Percentiles rank a stretch among this genome's conserved stretches.
Conservation (phyloP, 2,113 vertebrate species). For the Calyptommatus sinebrachiatus region DNA sequence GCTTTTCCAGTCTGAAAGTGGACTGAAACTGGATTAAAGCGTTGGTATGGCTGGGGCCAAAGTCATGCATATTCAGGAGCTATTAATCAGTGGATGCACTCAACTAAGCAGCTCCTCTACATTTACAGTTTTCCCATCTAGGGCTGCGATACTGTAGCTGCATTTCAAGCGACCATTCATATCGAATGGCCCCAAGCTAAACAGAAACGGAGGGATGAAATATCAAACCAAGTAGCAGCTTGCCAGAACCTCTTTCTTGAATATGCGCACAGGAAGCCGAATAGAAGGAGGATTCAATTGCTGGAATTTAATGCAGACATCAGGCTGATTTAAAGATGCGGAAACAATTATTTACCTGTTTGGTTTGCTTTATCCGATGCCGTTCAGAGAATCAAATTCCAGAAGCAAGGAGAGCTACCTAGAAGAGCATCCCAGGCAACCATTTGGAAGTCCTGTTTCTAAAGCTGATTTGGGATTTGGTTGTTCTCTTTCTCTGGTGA, state of each 20-base stretch:
- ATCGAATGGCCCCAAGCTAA: conserved; percentile 16
- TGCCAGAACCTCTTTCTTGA: background rate
- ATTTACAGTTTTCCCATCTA: background rate
- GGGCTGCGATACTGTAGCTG: background rate
- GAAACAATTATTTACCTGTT: background rate
- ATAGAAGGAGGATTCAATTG: background rate
- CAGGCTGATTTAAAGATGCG: background rate
- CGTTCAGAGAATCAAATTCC: too few relatives aligned
- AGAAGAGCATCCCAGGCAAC: too few relatives aligned
- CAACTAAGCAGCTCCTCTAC: background rate
- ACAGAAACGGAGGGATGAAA: conserved; percentile 18
- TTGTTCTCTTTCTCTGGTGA: too few relatives aligned
- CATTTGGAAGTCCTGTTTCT: too few relatives aligned
- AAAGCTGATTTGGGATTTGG: too few relatives aligned
- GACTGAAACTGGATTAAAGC: too few relatives aligned
- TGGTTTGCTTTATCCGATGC: too few relatives aligned
- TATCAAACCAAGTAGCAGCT: conserved; percentile 10
- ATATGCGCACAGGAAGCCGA: background rate
- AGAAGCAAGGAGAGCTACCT: too few relatives aligned
- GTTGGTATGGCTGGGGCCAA: background rate
- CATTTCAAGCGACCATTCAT: conserved; percentile 23
- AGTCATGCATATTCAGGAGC: background rate
- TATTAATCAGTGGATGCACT: background rate
- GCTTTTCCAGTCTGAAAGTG: too few relatives aligned
- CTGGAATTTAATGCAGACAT: background rate